phyloP scores from a whole-genome alignment of 1,140 invertebrate genomes.

The Leptinotarsa undecemlineata region DNA sequence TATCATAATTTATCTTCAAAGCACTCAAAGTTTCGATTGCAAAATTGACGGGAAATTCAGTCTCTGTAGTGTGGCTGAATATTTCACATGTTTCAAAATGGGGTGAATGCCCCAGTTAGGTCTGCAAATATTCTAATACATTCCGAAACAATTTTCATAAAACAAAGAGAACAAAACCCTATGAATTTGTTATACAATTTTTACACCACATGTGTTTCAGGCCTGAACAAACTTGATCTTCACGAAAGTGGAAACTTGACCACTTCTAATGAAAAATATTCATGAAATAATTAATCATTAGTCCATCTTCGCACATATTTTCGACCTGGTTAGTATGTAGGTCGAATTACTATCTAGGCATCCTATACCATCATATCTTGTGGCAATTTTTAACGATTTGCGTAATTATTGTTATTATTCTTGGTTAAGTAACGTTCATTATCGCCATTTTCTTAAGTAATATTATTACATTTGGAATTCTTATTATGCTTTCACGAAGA shows the following conservation, averaged over 20 bases:
- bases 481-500: conserved; percentile 21
- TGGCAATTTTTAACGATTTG: conserved; percentile 22
- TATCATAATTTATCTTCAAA: no score
- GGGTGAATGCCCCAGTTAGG: no score
- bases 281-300: neutral
- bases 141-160: no score
- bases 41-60: no score
- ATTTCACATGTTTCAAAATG: no score
- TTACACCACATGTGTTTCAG: no score
- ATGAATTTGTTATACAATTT: no score
- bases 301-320: neutral
- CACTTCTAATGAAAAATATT: neutral
- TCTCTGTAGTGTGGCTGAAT: no score
- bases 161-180: no score
- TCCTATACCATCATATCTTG: neutral
- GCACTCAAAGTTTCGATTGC: no score
- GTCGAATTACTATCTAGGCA: conserved; percentile 13
- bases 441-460: conserved; percentile 21
- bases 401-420: conserved; percentile 28
- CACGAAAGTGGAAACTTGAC: neutral
- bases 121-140: no score
- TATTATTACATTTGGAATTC: conserved; percentile 13
- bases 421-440: conserved; percentile 24
- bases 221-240: no score
- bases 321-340: conserved; percentile 15